Evolutionary conservation across 2,888 invertebrate species (phyloP).

Genomic region (Spodoptera littoralis): DNA sequence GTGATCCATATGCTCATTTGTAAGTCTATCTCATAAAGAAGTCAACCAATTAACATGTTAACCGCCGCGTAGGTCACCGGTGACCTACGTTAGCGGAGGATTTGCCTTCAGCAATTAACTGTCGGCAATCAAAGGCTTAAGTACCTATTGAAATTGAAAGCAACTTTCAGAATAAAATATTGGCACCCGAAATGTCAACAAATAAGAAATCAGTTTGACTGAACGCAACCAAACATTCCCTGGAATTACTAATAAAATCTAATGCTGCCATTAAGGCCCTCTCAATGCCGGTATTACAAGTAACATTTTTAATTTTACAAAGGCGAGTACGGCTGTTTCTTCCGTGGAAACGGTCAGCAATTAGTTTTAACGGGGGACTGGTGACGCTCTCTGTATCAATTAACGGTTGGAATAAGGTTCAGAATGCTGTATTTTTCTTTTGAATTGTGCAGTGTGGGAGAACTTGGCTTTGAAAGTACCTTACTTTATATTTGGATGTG

Average conservation of each 20-base stretch:
- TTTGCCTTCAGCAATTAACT: too few species aligned
- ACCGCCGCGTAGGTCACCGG: too few species aligned
- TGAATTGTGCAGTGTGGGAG: neutral
- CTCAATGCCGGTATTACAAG: conserved; percentile 11
- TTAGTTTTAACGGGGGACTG: conserved; percentile 50
- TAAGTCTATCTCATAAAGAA: too few species aligned
- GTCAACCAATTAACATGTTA: too few species aligned
- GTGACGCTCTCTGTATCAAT: conserved; percentile 50
- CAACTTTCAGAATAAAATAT: too few species aligned
- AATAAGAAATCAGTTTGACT: conserved; percentile 14
- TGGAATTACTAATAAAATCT: conserved; percentile 38
- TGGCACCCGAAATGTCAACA: neutral
- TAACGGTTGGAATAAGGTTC: conserved; percentile 34
- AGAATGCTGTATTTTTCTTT: conserved; percentile 1
- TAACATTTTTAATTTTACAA: conserved; percentile 49
- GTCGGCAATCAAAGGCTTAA: too few species aligned
- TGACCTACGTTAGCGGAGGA: too few species aligned
- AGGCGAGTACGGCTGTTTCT: conserved; percentile 33
- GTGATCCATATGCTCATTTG: too few species aligned
- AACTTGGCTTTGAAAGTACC: too few species aligned
- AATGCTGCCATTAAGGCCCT: conserved; percentile 24
- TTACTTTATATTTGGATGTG: too few species aligned
- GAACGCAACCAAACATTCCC: conserved; percentile 15
- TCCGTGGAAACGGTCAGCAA: conserved; percentile 26
- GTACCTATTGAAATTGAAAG: too few species aligned